These are phyloP conservation scores for Corvus moneduloides DNA, from an alignment of 2,113 vertebrate species.

Conservation along the genomic window DNA sequence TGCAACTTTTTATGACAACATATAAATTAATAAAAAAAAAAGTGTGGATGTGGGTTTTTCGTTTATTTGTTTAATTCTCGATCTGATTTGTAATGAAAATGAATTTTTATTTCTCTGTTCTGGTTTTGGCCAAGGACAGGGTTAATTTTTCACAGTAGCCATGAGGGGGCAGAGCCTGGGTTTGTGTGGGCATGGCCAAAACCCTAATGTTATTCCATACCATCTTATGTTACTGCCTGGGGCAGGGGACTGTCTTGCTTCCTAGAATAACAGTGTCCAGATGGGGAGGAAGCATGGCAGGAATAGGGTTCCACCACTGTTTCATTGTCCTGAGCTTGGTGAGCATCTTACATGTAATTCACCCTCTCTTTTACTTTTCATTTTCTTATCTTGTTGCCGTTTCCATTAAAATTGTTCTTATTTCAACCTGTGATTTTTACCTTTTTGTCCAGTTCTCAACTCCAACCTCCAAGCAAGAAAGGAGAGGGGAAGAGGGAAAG, in stretches of 20 bases:
- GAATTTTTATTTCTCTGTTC: not conserved
- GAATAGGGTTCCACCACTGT: not conserved
- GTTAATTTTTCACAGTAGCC: not conserved
- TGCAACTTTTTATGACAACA: not conserved
- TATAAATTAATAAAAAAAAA: not conserved
- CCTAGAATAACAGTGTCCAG: not conserved
- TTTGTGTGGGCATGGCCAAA: not conserved
- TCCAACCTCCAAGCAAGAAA: not conserved
- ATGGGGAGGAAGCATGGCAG: rapidly evolving
- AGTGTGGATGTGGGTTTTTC: rapidly evolving
- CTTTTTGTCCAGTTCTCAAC: not conserved
- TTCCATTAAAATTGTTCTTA: not conserved
- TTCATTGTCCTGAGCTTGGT: not conserved
- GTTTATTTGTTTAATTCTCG: not conserved
- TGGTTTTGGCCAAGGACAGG: not conserved
- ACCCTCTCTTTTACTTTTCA: rapidly evolving
- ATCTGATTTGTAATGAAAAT: not conserved
- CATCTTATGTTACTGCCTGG: not conserved
- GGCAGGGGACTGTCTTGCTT: not conserved
- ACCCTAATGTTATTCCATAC: not conserved
- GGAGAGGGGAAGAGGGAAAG: not conserved
- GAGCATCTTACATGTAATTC: not conserved
- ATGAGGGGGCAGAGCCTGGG: not conserved
- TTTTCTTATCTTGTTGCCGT: not conserved
- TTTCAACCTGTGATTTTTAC: not conserved